Evolutionary conservation across 2,888 invertebrate species (phyloP).

Genomic region (Lasioglossum pauxillum): DNA sequence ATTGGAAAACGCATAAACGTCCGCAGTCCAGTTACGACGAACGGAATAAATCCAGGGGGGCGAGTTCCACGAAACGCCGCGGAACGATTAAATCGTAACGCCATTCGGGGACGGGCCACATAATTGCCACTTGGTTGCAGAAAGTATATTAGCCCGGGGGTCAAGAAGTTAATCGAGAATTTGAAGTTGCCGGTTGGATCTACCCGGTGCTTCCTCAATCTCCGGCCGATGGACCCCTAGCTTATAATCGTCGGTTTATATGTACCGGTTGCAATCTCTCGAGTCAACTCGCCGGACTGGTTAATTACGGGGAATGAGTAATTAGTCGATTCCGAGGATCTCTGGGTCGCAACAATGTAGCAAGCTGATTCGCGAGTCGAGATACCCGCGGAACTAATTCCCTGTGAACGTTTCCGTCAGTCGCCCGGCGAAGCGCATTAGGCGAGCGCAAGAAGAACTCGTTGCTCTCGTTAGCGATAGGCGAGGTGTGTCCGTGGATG

Average conservation of each 20-base stretch:
- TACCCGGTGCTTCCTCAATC: not conserved
- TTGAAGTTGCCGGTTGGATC: not conserved
- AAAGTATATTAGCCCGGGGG: slow-evolving; percentile 7
- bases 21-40: not conserved
- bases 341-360: not conserved
- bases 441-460: not conserved
- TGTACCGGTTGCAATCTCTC: not conserved
- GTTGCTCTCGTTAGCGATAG: not conserved
- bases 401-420: not conserved
- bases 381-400: not conserved
- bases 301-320: not conserved
- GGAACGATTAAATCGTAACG: not conserved
- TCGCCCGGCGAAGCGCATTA: not conserved
- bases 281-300: not conserved
- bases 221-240: not conserved
- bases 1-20: too few relatives aligned
- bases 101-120: not conserved
- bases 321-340: not conserved
- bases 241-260: not conserved
- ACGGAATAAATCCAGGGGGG: not conserved
- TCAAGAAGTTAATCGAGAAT: not conserved
- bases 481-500: not conserved
- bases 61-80: not conserved
- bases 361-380: not conserved
- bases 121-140: slow-evolving; percentile 2